A percentile compares a stretch with the other conserved stretches of the same genome.
These are phyloP conservation scores for Rhabdomys dilectus DNA, from an alignment of 2,113 vertebrate genomes.

Conservation along the genomic window DNA sequence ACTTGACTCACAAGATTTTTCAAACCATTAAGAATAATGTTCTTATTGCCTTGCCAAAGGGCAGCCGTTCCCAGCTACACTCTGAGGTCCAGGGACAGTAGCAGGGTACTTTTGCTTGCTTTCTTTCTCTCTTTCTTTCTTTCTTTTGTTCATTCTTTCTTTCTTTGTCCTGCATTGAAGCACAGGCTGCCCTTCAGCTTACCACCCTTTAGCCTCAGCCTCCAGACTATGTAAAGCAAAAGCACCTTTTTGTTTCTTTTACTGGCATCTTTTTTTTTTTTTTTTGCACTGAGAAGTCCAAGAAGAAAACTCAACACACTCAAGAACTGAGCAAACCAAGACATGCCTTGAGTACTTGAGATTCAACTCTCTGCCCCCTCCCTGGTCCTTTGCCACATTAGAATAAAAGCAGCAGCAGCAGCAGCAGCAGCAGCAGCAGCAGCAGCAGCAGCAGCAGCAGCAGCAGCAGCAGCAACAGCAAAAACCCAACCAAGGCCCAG, in stretches of 20 bases:
- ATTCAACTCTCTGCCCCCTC: background rate
- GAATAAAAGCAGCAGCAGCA: background rate
- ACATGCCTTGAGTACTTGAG: background rate
- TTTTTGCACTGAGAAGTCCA: background rate
- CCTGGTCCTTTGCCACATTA: background rate
- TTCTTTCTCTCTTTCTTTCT: too few species aligned
- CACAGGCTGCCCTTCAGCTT: background rate
- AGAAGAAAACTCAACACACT: slow-evolving; percentile 17
- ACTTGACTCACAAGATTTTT: slow-evolving; percentile 40
- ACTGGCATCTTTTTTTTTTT: background rate
- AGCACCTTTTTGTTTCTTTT: background rate
- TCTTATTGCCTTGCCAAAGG: slow-evolving; percentile 10
- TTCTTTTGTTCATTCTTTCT: too few species aligned
- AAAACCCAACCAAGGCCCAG: background rate
- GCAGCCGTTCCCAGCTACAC: slow-evolving; percentile 33
- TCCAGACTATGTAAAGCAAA: background rate
- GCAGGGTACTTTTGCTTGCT: background rate
- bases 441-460: background rate
- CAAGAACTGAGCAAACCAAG: background rate
- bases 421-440: too few species aligned
- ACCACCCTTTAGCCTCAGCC: background rate
- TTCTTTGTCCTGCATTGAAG: background rate
- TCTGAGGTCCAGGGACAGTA: background rate
- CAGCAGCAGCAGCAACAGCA: background rate
- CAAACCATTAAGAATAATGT: slow-evolving; percentile 12